These are phyloP conservation scores for Dryadula phaetusa DNA, from an alignment of 2,888 invertebrate species.

Conservation along the genomic window DNA sequence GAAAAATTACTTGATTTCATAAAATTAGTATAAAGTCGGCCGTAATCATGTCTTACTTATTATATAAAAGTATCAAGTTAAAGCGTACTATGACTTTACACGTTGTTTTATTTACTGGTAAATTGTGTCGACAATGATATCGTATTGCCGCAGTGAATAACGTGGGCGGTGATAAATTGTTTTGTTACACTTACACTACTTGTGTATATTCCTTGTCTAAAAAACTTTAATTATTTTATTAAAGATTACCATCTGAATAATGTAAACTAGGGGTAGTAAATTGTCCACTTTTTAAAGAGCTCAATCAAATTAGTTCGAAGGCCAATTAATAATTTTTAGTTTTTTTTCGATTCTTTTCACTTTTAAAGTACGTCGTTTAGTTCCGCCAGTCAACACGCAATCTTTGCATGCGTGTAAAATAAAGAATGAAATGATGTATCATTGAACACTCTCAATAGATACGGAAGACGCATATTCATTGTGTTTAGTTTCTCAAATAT, in stretches of 20 bases:
- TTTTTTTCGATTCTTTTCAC: too few species aligned
- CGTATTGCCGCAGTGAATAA: conserved; percentile 30
- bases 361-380: background rate
- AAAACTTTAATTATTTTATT: conserved; percentile 37
- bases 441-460: background rate
- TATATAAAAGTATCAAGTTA: background rate
- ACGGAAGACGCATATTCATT: background rate
- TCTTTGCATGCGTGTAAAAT: background rate
- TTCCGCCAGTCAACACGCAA: background rate
- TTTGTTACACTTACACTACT: conserved; percentile 43
- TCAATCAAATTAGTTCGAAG: too few species aligned
- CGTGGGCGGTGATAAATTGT: conserved; percentile 46
- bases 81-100: conserved; percentile 16
- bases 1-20: background rate
- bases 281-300: too few species aligned
- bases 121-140: conserved; percentile 34
- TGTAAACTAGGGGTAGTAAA: too few species aligned
- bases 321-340: too few species aligned
- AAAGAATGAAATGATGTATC: background rate
- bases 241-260: background rate
- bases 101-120: conserved; percentile 33
- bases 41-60: background rate
- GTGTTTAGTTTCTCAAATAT: background rate
- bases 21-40: background rate
- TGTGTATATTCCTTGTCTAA: conserved; percentile 37